Evolutionary conservation across 2,888 invertebrate species (phyloP), one percentile per base, ranked within the genome.

Genomic region (Apotomis capreana): DNA sequence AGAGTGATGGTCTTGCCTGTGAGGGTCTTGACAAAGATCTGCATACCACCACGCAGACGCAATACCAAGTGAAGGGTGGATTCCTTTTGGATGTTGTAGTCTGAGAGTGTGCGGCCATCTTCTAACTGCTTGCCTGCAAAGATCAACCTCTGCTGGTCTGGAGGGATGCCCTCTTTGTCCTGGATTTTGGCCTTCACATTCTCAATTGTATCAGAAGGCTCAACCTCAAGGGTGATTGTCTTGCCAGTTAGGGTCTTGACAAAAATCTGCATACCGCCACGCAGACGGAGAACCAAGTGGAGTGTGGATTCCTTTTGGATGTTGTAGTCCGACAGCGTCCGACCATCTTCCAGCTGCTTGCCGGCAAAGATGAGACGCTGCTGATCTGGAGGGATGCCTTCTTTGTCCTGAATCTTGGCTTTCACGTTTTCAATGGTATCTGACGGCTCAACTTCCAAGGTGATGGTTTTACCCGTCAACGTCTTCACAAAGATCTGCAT

Each of bases 101-200:
- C 95, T 0, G 94, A 95, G 3, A 95, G 85, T 0, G 95, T 95
- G 44, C 95, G 93, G 0, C 95, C 95, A 90, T 96, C 96, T 88
- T 95, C 95, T 69, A 96, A 81, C 85, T 96, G 96, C 83, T 95
- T 95, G 3, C 96, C 96, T 73, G 95, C 95, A 81, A 95, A 95
- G 81, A 95, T 95, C 78, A 95, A 82, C 74, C 95, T 87, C 84
- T 95, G 95, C 81, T 95, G 95, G 80, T 95, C 95, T 88, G 94
- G 94, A 0, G 94, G 94, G 80, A 94, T 94, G 3, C 94, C 94
- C 80, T 94, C 94, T 75, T 94, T 94, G 75, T 94, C 94, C 78
- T 94, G 94, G 62, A 94, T 94, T 79, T 94, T 94, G 0, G 94
- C 94, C 78, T 95, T 95, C 0, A 95, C 95, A 83, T 95, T 95